Evolutionary conservation across 2,888 invertebrate genomes (phyloP).

Genomic region (Sycophila texana): DNA sequence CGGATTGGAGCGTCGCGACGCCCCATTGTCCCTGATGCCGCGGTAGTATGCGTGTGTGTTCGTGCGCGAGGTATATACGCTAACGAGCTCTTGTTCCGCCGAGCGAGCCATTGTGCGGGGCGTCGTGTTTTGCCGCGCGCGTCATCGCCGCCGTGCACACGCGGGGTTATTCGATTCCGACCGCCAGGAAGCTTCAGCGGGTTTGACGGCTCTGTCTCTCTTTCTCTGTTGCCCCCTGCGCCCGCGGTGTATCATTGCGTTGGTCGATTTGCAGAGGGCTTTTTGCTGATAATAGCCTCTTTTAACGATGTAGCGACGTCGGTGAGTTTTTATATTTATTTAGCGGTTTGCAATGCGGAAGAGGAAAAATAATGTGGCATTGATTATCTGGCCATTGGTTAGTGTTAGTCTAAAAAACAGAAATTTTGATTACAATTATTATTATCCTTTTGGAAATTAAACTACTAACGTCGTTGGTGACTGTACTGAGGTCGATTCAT

Average conservation of each 20-base stretch:
- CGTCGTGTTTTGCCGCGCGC: not conserved
- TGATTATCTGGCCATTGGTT: no score
- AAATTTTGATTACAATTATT: no score
- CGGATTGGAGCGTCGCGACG: slow-evolving; percentile 65
- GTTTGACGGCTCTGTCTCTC: not conserved
- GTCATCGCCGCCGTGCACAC: not conserved
- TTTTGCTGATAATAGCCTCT: no score
- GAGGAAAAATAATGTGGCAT: no score
- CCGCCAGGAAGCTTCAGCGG: slow-evolving; percentile 5
- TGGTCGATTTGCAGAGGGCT: no score
- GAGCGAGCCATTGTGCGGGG: slow-evolving; percentile 3
- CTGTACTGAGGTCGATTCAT: no score
- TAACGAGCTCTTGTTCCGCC: slow-evolving; percentile 67
- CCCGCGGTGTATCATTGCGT: not conserved
- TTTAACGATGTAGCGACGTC: no score
- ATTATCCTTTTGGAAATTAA: no score
- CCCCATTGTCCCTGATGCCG: slow-evolving; percentile 52
- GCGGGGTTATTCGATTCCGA: slow-evolving; percentile 21
- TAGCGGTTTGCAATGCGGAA: no score
- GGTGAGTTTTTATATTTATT: no score
- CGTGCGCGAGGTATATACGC: slow-evolving; percentile 46
- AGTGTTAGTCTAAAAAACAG: no score
- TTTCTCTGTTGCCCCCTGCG: not conserved
- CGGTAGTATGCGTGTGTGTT: not conserved
- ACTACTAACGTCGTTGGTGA: no score